Evolutionary conservation across 2,888 invertebrate species (phyloP).

Genomic region (Limnephilus lunatus): DNA sequence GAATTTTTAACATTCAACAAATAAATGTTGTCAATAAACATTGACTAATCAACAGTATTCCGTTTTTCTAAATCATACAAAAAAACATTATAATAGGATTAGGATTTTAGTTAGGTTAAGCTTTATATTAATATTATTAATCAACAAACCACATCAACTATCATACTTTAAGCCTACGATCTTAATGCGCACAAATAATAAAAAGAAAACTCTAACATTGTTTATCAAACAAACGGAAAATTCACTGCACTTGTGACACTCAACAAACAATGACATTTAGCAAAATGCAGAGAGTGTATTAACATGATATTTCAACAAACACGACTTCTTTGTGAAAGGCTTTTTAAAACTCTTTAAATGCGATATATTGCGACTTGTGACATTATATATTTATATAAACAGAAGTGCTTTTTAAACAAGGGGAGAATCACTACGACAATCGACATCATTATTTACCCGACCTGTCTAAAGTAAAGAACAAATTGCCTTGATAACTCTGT

Average conservation of each 20-base stretch:
- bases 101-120: background rate
- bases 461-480: background rate
- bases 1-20: background rate
- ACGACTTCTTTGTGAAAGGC: background rate
- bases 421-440: background rate
- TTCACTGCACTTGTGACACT: background rate
- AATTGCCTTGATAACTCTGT: background rate
- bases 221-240: background rate
- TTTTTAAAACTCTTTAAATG: background rate
- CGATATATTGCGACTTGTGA: background rate
- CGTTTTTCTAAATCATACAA: background rate
- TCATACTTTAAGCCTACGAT: background rate
- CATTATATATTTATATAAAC: background rate
- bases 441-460: background rate
- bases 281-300: background rate
- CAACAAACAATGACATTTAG: background rate
- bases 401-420: background rate
- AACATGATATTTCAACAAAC: background rate
- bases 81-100: background rate
- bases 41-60: background rate
- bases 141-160: background rate
- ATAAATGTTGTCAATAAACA: background rate
- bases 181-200: no score
- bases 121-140: background rate
- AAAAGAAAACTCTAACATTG: no score